phyloP scores from a whole-genome alignment of 2,888 invertebrate genomes.

The Dryocosmus kuriphilus region DNA sequence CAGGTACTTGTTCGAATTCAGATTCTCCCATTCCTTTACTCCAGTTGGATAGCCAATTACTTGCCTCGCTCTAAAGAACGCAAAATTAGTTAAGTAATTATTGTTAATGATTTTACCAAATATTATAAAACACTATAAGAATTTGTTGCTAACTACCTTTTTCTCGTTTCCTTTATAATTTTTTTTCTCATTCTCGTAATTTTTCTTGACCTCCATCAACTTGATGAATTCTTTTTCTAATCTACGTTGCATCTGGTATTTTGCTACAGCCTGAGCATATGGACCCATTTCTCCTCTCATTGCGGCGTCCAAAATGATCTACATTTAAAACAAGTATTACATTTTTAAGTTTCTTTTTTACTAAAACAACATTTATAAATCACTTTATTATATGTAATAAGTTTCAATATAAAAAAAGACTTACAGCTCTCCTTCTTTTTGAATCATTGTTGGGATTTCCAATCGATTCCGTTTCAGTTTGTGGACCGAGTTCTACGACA shows the following conservation, averaged over 20 bases:
- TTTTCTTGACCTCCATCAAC: slow-evolving; percentile 53
- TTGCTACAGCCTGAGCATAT: slow-evolving; percentile 71
- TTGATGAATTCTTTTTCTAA: slow-evolving; percentile 65
- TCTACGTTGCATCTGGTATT: slow-evolving; percentile 69
- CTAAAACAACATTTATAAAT: too few species aligned
- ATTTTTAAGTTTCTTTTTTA: too few species aligned
- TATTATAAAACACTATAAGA: slow-evolving; percentile 26
- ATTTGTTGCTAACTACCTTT: slow-evolving; percentile 42
- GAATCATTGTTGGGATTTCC: slow-evolving; percentile 77
- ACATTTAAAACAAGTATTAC: background rate
- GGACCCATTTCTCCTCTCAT: slow-evolving; percentile 74
- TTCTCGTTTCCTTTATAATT: slow-evolving; percentile 44
- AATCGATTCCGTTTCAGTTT: slow-evolving; percentile 85
- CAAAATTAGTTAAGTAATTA: background rate
- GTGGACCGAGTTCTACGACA: slow-evolving; percentile 87
- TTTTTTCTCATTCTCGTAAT: slow-evolving; percentile 38
- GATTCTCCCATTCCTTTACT: slow-evolving; percentile 47
- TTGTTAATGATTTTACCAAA: background rate
- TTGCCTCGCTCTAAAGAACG: slow-evolving; percentile 52
- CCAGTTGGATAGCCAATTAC: slow-evolving; percentile 59
- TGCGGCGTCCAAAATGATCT: slow-evolving; percentile 58
- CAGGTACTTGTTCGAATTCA: slow-evolving; percentile 36
- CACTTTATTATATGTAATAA: too few species aligned
- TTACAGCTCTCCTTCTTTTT: slow-evolving; percentile 64
- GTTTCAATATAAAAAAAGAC: too few species aligned